Conservation (phyloP, 2,888 invertebrate species). For the Panzeria rudis region DNA sequence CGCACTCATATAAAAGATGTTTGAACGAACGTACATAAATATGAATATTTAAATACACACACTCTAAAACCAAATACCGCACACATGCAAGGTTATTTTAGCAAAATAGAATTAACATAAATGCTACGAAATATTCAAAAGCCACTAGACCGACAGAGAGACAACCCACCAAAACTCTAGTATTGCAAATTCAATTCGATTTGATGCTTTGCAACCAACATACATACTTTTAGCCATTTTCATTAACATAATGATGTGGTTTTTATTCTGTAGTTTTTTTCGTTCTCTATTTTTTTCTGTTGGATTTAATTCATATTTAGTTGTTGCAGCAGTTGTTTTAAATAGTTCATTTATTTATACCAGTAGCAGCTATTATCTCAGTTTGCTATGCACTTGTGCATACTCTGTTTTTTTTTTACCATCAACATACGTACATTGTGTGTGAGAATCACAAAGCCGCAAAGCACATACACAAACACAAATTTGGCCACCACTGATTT, state of each 20-base stretch:
- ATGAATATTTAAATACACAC: background rate
- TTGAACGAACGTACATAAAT: background rate
- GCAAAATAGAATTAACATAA: slow-evolving; percentile 41
- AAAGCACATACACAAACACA: background rate
- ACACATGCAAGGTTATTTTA: slow-evolving; percentile 47
- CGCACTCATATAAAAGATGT: background rate
- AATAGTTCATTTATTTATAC: slow-evolving; percentile 46
- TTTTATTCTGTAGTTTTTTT: background rate
- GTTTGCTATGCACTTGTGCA: too few species aligned
- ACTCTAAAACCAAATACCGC: slow-evolving; percentile 34
- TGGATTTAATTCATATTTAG: slow-evolving; percentile 18
- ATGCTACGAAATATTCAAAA: slow-evolving; percentile 30
- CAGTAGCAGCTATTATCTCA: too few species aligned
- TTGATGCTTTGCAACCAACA: slow-evolving; percentile 1
- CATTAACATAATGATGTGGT: slow-evolving; percentile 66
- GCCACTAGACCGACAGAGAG: background rate
- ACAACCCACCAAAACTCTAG: slow-evolving; percentile 1
- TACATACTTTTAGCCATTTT: slow-evolving; percentile 12
- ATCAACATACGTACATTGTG: too few species aligned
- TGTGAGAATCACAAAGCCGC: too few species aligned
- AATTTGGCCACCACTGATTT: background rate
- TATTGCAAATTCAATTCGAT: slow-evolving; percentile 1
- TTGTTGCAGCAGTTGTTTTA: slow-evolving; percentile 56
- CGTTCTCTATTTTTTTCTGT: background rate
- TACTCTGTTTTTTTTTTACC: too few species aligned